These are phyloP conservation scores for Tupaia tana DNA, from an alignment of 2,113 vertebrate genomes.

Conservation along the genomic window DNA sequence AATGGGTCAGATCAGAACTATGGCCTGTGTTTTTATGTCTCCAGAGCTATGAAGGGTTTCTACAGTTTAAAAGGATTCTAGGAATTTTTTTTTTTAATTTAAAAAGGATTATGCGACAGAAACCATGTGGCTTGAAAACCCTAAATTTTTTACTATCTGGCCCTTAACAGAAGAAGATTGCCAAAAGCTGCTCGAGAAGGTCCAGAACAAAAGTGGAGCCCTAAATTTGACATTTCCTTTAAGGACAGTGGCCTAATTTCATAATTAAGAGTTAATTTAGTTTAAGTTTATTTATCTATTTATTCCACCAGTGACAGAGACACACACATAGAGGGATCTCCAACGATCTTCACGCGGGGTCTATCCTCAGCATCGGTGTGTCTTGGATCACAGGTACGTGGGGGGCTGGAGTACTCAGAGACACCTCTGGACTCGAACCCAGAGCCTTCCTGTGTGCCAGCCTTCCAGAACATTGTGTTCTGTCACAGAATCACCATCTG, in stretches of 20 bases:
- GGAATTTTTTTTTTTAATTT: not conserved
- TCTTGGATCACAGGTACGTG: too few species aligned
- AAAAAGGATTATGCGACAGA: not conserved
- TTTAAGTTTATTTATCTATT: too few species aligned
- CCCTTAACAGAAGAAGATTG: not conserved
- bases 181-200: not conserved
- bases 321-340: too few species aligned
- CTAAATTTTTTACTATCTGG: not conserved
- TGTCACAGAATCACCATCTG: too few species aligned
- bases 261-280: not conserved
- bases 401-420: too few species aligned
- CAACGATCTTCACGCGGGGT: too few species aligned
- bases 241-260: not conserved
- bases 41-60: not conserved
- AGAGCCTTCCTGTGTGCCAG: too few species aligned
- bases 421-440: too few species aligned
- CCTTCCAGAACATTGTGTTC: too few species aligned
- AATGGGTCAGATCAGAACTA: not conserved
- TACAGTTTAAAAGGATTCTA: not conserved
- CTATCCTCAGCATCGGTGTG: too few species aligned
- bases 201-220: not conserved
- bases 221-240: not conserved
- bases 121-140: not conserved
- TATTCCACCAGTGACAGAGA: too few species aligned
- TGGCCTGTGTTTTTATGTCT: not conserved